Conservation (phyloP, 2,113 vertebrate species). For the Suricata suricatta region DNA sequence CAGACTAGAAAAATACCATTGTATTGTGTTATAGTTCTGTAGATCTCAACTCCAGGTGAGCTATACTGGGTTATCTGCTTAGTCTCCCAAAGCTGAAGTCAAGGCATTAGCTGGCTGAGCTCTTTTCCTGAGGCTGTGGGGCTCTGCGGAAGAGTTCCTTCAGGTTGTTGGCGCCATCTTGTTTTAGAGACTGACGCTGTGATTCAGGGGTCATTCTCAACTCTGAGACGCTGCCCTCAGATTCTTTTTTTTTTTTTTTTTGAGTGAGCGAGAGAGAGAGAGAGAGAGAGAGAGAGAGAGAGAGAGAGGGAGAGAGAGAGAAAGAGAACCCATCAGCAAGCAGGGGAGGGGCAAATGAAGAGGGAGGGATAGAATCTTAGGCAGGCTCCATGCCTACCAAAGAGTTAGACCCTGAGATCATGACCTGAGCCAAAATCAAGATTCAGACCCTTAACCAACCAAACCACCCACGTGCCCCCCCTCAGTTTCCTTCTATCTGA, state of each 20-base stretch:
- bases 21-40: not conserved
- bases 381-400: no score
- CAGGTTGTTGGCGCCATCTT: not conserved
- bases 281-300: no score
- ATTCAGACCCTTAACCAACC: no score
- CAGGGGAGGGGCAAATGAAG: no score
- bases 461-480: no score
- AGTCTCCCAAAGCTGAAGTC: not conserved
- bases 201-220: rapidly evolving
- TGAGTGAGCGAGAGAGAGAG: no score
- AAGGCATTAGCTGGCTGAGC: rapidly evolving
- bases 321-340: no score
- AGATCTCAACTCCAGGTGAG: no score
- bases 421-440: no score
- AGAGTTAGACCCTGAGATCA: no score
- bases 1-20: not conserved
- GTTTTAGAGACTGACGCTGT: rapidly evolving
- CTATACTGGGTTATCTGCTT: not conserved
- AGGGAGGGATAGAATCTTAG: no score
- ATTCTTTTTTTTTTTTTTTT: not conserved
- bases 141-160: not conserved
- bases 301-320: no score
- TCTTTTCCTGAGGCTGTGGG: not conserved
- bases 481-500: rapidly evolving
- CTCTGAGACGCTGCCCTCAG: not conserved